Percentiles rank a stretch among this genome's conserved stretches.
These are phyloP conservation scores for Zeuzera pyrina DNA, from an alignment of 2,888 invertebrate genomes.

Conservation along the genomic window DNA sequence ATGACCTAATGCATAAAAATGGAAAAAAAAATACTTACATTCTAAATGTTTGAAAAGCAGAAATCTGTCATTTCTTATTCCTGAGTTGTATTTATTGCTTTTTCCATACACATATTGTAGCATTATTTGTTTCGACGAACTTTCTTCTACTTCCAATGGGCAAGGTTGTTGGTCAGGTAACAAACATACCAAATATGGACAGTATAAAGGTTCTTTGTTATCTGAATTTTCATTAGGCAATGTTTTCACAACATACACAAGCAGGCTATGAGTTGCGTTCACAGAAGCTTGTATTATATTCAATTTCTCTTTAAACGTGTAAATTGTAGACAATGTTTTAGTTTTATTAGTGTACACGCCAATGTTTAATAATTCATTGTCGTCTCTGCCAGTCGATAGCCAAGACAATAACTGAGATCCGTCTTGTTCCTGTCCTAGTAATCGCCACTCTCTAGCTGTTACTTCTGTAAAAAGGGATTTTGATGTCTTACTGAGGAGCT, in stretches of 20 bases:
- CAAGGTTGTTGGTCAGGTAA: slow-evolving; percentile 46
- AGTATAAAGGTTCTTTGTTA: slow-evolving; percentile 65
- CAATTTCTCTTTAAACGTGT: slow-evolving; percentile 74
- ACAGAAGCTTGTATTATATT: slow-evolving; percentile 87
- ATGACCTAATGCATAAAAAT: no score
- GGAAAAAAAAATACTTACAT: slow-evolving; percentile 79
- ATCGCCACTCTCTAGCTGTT: slow-evolving; percentile 83
- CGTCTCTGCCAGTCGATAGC: slow-evolving; percentile 48
- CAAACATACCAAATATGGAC: slow-evolving; percentile 76
- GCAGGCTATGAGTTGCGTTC: slow-evolving; percentile 76
- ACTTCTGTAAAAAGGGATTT: slow-evolving; percentile 60
- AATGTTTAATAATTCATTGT: slow-evolving; percentile 52
- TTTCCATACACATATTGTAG: slow-evolving; percentile 84
- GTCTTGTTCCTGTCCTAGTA: slow-evolving; percentile 86
- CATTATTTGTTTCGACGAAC: slow-evolving; percentile 81
- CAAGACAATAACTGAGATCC: slow-evolving; percentile 82
- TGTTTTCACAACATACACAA: slow-evolving; percentile 79
- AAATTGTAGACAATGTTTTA: slow-evolving; percentile 73
- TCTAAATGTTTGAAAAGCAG: slow-evolving; percentile 84
- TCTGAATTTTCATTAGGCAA: slow-evolving; percentile 36
- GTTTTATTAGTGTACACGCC: slow-evolving; percentile 76
- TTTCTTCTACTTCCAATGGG: slow-evolving; percentile 57
- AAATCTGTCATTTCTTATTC: slow-evolving; percentile 76
- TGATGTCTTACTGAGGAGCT: background rate
- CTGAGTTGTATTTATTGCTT: slow-evolving; percentile 62